Percentiles rank a stretch among this genome's conserved stretches.
Conservation (phyloP, 1,140 invertebrate species). For the Polypedilum pembai region DNA sequence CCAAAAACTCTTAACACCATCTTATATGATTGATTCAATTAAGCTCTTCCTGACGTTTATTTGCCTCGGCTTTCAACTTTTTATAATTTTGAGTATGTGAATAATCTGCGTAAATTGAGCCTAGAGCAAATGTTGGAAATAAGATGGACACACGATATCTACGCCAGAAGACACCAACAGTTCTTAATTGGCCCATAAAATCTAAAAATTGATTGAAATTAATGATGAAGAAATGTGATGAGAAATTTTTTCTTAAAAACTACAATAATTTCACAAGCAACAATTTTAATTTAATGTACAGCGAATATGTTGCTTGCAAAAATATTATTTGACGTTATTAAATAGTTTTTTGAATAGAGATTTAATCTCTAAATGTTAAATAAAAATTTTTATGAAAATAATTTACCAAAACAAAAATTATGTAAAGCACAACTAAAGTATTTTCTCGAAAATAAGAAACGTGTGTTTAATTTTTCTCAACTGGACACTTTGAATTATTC, state of each 20-base stretch:
- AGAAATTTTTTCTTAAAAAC: too few relatives aligned
- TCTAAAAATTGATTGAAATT: background rate
- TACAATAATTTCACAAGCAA: too few relatives aligned
- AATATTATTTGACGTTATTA: too few relatives aligned
- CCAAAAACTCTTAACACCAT: conserved; percentile 46
- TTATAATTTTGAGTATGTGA: conserved; percentile 64
- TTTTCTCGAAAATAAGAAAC: too few relatives aligned
- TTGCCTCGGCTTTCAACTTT: conserved; percentile 30
- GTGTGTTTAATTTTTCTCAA: too few relatives aligned
- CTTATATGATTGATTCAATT: conserved; percentile 29
- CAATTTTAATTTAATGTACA: too few relatives aligned
- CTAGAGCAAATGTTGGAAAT: conserved; percentile 52
- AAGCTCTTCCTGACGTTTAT: conserved; percentile 31
- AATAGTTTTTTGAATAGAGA: too few relatives aligned
- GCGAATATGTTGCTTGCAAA: too few relatives aligned
- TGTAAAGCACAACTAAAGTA: background rate
- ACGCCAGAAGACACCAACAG: conserved; percentile 42
- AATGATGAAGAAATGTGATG: too few relatives aligned
- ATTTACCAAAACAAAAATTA: conserved; percentile 14
- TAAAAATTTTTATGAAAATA: background rate
- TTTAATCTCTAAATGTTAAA: too few relatives aligned
- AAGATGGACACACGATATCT: conserved; percentile 54
- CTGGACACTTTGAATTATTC: too few relatives aligned
- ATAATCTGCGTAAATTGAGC: conserved; percentile 59
- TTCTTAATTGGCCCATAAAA: background rate